Evolutionary conservation across 2,888 invertebrate species (phyloP).

Genomic region (Caenorhabditis sulstoni): DNA sequence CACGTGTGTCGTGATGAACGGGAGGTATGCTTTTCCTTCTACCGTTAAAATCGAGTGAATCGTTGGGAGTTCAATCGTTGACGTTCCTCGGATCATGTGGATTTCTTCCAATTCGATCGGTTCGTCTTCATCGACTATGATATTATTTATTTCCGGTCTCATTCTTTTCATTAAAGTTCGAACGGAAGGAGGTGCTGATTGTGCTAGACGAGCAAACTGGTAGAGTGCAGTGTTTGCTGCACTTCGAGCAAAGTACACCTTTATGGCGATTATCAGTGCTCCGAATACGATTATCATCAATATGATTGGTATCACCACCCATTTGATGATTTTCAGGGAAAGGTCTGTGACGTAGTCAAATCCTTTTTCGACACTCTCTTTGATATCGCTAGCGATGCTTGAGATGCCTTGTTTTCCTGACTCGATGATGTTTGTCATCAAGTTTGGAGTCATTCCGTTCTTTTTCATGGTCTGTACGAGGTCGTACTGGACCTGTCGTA

Average conservation of each 20-base stretch:
- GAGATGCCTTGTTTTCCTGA: not conserved
- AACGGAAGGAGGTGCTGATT: constrained; percentile 6
- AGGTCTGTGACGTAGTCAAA: not conserved
- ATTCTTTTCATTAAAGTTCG: constrained; percentile 10
- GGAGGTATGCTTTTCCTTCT: constrained; percentile 13
- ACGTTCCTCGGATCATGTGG: constrained; percentile 2
- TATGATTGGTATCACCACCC: not conserved
- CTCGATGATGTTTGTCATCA: not conserved
- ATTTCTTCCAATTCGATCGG: constrained; percentile 8
- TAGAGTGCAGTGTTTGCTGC: constrained; percentile 1
- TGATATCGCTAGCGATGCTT: not conserved
- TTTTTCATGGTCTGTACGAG: not conserved
- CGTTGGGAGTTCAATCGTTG: not conserved
- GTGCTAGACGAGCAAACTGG: constrained; percentile 3
- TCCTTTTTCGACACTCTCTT: not conserved
- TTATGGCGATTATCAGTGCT: not conserved
- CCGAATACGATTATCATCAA: not conserved
- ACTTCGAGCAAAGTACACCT: not conserved
- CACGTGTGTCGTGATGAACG: constrained; percentile 15
- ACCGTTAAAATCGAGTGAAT: constrained; percentile 5
- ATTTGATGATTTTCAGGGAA: not conserved
- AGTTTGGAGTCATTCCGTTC: not conserved
- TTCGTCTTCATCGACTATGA: constrained; percentile 1
- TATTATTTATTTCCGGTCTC: constrained; percentile 21
- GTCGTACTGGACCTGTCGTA: not conserved